Base-by-base conservation (phyloP, 2,113 vertebrate species). In the Dasypus novemcinctus region DNA sequence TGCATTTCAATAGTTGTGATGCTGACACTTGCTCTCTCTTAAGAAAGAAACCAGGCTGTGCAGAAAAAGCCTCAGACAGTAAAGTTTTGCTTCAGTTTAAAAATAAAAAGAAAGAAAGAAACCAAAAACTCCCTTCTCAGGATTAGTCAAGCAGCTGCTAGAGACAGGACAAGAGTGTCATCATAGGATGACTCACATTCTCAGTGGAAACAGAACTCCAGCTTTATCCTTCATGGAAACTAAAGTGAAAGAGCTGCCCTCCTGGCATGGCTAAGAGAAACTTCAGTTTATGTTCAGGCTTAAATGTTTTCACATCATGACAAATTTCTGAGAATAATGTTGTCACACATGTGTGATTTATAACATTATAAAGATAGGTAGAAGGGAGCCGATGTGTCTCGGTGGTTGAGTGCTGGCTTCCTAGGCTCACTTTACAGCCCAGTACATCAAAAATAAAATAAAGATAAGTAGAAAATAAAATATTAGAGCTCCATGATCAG, bases 51-150 rank as follows among this genome's bases (percentile, higher is more conserved):
- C 25, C 43, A 85, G 46, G 8, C 46, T 11, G 8, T 49, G 46
- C 46, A 49, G 46, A 49, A 49, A n/a, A n/a, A n/a, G n/a, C 46
- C 46, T 49, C 46, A 49, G 46, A 49, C 46, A 7, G 46, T 49
- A 49, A 49, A 49, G 46, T 49, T 49, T 49, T 49, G 46, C 46
- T 49, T 49, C 46, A 49, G 46, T 49, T 49, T n/a, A n/a, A n/a
- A n/a, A n/a, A n/a, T n/a, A n/a, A 54, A 95, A 74, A 68, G 76
- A 95, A 74, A 93, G 61, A 95, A 79, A 68, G 76, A 94, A 91
- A 91, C 25, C 43, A 85, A 75, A 38, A 88, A 61, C 14, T 38
- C 31, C 12, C 75, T 93, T 84, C 54, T 88, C 36, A 91, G 14
- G 41, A 52, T 52, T 41, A 87, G n/a, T 68, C 36, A 79, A 49